phyloP scores from a whole-genome alignment of 2,797 vertebrate species.

The Tiaroga cobitis region DNA sequence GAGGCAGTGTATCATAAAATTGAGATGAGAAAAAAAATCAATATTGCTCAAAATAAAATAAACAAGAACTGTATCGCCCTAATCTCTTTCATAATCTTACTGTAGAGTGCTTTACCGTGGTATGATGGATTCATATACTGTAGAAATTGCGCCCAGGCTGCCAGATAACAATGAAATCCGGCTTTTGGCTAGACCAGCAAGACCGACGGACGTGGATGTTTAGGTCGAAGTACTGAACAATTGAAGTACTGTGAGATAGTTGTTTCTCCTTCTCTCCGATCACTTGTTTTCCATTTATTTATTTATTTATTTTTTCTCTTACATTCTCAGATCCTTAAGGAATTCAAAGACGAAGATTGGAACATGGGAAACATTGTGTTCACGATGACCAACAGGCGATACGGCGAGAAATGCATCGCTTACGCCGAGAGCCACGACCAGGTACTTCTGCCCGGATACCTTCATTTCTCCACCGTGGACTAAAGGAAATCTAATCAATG shows the following conservation, averaged over 20 bases:
- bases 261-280: background rate
- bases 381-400: constrained; percentile 90
- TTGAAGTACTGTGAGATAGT: background rate
- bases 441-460: constrained; percentile 71
- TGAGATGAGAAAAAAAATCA: background rate
- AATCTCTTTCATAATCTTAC: constrained; percentile 48
- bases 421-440: constrained; percentile 99
- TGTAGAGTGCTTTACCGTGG: constrained; percentile 42
- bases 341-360: constrained; percentile 97
- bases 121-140: constrained; percentile 35
- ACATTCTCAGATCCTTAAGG: constrained; percentile 88
- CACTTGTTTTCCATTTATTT: background rate
- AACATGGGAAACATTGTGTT: constrained; percentile 89
- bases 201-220: constrained; percentile 28
- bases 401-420: constrained; percentile 92
- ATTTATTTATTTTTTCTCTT: background rate
- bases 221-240: constrained; percentile 17
- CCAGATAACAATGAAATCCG: constrained; percentile 37
- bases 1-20: background rate
- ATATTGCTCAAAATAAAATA: constrained; percentile 4
- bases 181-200: constrained; percentile 41
- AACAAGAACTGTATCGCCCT: constrained; percentile 23
- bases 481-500: constrained; percentile 59
- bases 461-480: constrained; percentile 17
- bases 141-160: constrained; percentile 33